Evolutionary conservation across 2,888 invertebrate genomes (phyloP).

Genomic region (Euplexia lucipara): DNA sequence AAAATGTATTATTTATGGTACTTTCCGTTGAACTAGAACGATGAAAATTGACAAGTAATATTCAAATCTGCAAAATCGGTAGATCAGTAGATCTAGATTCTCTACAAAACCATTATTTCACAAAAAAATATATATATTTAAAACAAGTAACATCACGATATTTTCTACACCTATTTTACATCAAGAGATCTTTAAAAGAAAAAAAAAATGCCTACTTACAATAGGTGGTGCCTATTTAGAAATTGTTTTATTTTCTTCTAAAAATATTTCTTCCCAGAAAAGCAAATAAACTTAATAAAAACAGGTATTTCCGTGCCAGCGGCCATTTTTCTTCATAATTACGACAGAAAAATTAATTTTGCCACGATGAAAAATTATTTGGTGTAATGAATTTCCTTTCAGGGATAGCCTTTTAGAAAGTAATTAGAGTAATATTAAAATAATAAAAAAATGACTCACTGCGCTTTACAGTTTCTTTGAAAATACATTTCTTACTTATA

Average conservation of each 20-base stretch:
- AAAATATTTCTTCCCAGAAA: neutral
- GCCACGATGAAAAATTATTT: constrained; percentile 70
- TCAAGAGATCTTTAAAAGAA: neutral
- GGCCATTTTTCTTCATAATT: constrained; percentile 62
- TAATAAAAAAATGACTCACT: constrained; percentile 31
- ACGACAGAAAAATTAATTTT: constrained; percentile 71
- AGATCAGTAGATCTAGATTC: no score
- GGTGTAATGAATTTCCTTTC: constrained; percentile 72
- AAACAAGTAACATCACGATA: no score
- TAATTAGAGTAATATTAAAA: constrained; percentile 60
- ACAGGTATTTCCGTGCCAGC: constrained; percentile 26
- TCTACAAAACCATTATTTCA: no score
- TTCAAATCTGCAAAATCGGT: no score
- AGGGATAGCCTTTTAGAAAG: constrained; percentile 48
- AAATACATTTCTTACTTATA: neutral
- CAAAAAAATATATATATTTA: no score
- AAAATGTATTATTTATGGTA: no score
- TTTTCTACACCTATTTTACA: no score
- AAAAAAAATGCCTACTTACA: neutral
- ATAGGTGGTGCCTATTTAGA: no score
- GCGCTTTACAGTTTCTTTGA: constrained; percentile 27
- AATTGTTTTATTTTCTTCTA: neutral
- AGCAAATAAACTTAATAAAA: constrained; percentile 36
- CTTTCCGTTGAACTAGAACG: no score
- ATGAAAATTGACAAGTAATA: no score